Evolutionary conservation across 2,797 vertebrate species (phyloP).

Genomic region (Xiphorhynchus erythropygius): DNA sequence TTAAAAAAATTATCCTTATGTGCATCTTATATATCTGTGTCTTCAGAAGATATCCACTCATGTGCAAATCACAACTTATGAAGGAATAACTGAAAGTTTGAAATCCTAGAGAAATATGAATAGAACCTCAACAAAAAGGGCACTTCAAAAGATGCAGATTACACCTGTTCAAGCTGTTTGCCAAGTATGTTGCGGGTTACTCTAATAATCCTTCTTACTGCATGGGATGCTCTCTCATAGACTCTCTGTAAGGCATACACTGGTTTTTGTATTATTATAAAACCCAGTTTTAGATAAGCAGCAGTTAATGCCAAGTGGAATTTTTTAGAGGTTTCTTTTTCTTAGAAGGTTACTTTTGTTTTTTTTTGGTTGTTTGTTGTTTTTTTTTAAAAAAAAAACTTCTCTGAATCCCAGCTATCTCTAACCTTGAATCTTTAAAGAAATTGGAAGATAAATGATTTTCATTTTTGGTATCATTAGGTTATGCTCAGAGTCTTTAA

Average conservation of each 20-base stretch:
- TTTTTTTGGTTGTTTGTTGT: constrained; percentile 4
- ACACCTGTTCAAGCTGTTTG: constrained; percentile 56
- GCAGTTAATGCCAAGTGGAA: constrained; percentile 52
- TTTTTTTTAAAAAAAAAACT: neutral
- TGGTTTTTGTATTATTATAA: constrained; percentile 35
- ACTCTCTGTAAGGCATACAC: constrained; percentile 36
- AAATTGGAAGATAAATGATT: constrained; percentile 50
- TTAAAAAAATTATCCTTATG: neutral
- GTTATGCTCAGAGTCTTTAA: neutral
- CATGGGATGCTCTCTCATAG: constrained; percentile 17
- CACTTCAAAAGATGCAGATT: constrained; percentile 40
- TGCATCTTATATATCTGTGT: neutral
- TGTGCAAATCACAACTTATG: neutral
- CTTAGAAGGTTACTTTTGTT: neutral
- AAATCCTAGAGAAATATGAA: neutral
- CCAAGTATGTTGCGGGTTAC: constrained; percentile 11
- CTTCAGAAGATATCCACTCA: neutral
- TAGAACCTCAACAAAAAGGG: neutral
- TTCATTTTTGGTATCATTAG: neutral
- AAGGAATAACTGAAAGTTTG: neutral
- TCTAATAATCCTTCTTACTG: constrained; percentile 45
- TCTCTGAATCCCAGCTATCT: constrained; percentile 53
- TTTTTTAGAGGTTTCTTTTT: constrained; percentile 24
- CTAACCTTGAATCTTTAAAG: constrained; percentile 54
- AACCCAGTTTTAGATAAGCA: constrained; percentile 46